These are phyloP conservation scores for Dreissena polymorpha DNA, from an alignment of 1,140 invertebrate species.

Conservation along the genomic window DNA sequence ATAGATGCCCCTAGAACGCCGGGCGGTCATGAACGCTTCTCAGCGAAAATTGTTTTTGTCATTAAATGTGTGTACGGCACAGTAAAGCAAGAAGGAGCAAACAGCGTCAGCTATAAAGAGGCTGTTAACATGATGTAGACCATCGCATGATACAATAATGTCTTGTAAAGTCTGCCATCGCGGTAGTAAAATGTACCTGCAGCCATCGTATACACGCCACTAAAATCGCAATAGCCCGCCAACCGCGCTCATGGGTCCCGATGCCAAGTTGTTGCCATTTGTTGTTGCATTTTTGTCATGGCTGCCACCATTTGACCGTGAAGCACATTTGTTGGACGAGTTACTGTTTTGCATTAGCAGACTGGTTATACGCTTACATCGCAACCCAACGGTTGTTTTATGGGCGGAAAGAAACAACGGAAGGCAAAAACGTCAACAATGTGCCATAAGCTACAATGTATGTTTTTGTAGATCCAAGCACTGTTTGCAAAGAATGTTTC, in stretches of 20 bases:
- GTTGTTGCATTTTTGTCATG: constrained; percentile 18
- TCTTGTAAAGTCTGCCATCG: constrained; percentile 32
- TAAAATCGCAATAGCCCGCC: constrained; percentile 3
- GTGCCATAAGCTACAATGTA: constrained; percentile 44
- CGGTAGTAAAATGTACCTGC: constrained; percentile 48
- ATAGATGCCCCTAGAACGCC: too few species aligned
- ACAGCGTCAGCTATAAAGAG: constrained; percentile 38
- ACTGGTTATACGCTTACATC: background rate
- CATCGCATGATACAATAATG: constrained; percentile 34
- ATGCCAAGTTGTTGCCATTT: background rate
- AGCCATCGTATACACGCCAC: constrained; percentile 6
- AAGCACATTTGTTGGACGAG: background rate
- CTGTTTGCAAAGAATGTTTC: constrained; percentile 36
- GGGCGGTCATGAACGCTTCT: too few species aligned
- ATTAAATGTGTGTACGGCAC: constrained; percentile 41
- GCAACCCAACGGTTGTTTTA: constrained; percentile 12
- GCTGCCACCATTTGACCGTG: constrained; percentile 22
- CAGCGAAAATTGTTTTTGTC: constrained; percentile 46
- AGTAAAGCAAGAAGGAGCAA: constrained; percentile 46
- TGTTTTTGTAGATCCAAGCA: constrained; percentile 38
- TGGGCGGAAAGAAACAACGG: constrained; percentile 29
- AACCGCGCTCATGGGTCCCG: background rate
- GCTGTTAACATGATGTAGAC: constrained; percentile 38
- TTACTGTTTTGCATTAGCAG: background rate
- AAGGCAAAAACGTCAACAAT: constrained; percentile 38